Percentiles rank a stretch among this genome's conserved stretches.
Conservation (phyloP, 2,888 invertebrate genomes). For the Euplagia quadripunctaria region DNA sequence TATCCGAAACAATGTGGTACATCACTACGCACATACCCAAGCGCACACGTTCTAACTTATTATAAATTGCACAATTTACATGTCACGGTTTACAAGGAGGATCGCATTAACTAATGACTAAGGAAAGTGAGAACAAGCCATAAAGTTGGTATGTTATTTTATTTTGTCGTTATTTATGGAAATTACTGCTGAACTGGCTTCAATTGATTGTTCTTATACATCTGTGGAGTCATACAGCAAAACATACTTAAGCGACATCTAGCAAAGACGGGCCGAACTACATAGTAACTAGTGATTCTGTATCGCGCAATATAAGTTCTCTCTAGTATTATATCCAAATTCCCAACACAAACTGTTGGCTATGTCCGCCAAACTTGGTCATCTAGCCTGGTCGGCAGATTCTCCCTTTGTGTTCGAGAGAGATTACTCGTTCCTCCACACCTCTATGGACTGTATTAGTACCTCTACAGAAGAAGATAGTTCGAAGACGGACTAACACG, state of each 20-base stretch:
- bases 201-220: conserved; percentile 1
- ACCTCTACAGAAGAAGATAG: too few relatives aligned
- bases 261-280: neutral
- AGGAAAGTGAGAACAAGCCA: conserved; percentile 13
- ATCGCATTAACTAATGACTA: conserved; percentile 22
- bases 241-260: neutral
- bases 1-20: conserved; percentile 14
- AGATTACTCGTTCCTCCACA: too few relatives aligned
- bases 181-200: neutral
- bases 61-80: conserved; percentile 50
- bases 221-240: neutral
- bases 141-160: conserved; percentile 7
- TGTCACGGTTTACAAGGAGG: conserved; percentile 36
- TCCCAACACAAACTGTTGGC: too few relatives aligned
- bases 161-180: conserved; percentile 1
- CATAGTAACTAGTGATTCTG: neutral
- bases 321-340: neutral
- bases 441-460: too few relatives aligned
- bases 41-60: conserved; percentile 25
- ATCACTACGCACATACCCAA: conserved; percentile 33
- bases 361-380: too few relatives aligned
- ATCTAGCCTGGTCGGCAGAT: too few relatives aligned
- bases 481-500: too few relatives aligned
- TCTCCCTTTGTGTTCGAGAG: too few relatives aligned
- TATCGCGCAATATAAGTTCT: neutral